A percentile compares a stretch with the other conserved stretches of the same genome.
These are phyloP conservation scores for Chaunax sp. DNA, from an alignment of 2,797 vertebrate species.

Conservation along the genomic window DNA sequence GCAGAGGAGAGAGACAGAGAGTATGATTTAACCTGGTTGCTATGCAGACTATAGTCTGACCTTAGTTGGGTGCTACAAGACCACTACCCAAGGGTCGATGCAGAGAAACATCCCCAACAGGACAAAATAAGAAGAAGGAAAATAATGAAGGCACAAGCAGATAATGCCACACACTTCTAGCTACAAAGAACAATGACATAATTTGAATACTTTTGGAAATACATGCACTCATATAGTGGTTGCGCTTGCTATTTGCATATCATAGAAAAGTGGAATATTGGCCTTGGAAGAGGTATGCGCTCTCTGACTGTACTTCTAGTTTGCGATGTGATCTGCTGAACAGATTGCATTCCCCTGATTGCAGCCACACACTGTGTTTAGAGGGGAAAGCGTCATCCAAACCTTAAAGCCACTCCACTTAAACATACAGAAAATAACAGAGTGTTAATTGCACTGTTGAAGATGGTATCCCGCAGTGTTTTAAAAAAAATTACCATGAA, in stretches of 20 bases:
- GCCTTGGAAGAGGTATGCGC: too few species aligned
- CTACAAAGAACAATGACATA: too few species aligned
- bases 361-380: conserved; percentile 51
- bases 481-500: conserved; percentile 1
- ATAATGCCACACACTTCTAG: too few species aligned
- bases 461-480: background rate
- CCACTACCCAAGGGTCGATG: background rate
- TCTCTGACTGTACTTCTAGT: too few species aligned
- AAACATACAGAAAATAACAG: conserved; percentile 30
- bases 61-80: background rate
- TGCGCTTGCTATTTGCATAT: too few species aligned
- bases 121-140: background rate
- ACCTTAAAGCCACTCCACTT: conserved; percentile 38
- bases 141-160: too few species aligned
- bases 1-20: too few species aligned
- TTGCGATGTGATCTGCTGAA: conserved; percentile 53
- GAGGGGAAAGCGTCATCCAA: conserved; percentile 51
- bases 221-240: too few species aligned
- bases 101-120: background rate
- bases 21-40: too few species aligned
- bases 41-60: too few species aligned
- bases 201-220: too few species aligned
- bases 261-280: too few species aligned
- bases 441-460: conserved; percentile 4
- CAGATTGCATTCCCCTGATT: conserved; percentile 55